A percentile compares a stretch with the other conserved stretches of the same genome.
Evolutionary conservation across 1,140 invertebrate genomes (phyloP).

Genomic region (Antheraea pernyi): DNA sequence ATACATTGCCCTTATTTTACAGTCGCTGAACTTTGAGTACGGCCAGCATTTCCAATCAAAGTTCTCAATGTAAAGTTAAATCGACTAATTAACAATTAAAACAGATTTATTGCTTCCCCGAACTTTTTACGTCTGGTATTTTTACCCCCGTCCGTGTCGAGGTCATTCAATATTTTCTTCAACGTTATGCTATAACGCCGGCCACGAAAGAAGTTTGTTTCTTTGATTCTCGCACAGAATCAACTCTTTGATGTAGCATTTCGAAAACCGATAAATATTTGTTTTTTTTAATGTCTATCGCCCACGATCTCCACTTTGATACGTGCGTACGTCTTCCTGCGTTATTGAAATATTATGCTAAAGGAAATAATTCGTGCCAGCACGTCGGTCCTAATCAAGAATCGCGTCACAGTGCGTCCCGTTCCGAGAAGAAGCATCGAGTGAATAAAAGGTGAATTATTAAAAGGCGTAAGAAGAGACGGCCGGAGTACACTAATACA

Average conservation of each 20-base stretch:
- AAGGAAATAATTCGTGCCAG: slow-evolving; percentile 38
- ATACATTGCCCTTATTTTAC: too few species aligned
- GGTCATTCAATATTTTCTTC: slow-evolving; percentile 58
- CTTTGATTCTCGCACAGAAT: slow-evolving; percentile 53
- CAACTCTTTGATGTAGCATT: slow-evolving; percentile 50
- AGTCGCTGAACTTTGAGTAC: too few species aligned
- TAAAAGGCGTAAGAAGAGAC: slow-evolving; percentile 35
- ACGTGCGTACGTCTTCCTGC: slow-evolving; percentile 35
- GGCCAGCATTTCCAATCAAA: slow-evolving; percentile 49
- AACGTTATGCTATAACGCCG: slow-evolving; percentile 23
- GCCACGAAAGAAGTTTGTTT: slow-evolving; percentile 37
- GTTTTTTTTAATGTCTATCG: slow-evolving; percentile 12
- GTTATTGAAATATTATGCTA: slow-evolving; percentile 45
- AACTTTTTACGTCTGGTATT: slow-evolving; percentile 48
- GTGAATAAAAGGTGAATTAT: slow-evolving; percentile 66
- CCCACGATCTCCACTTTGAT: slow-evolving; percentile 5
- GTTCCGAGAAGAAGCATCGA: slow-evolving; percentile 57
- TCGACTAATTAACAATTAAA: slow-evolving; percentile 77
- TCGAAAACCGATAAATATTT: slow-evolving; percentile 1
- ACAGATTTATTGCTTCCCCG: slow-evolving; percentile 68
- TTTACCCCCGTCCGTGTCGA: slow-evolving; percentile 44
- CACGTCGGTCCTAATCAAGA: slow-evolving; percentile 51
- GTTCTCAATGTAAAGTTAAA: slow-evolving; percentile 62
- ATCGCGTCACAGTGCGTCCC: slow-evolving; percentile 50
- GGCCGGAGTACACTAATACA: slow-evolving; percentile 38